Conservation (phyloP, 2,888 invertebrate species). For the Geophilus truncorum region DNA sequence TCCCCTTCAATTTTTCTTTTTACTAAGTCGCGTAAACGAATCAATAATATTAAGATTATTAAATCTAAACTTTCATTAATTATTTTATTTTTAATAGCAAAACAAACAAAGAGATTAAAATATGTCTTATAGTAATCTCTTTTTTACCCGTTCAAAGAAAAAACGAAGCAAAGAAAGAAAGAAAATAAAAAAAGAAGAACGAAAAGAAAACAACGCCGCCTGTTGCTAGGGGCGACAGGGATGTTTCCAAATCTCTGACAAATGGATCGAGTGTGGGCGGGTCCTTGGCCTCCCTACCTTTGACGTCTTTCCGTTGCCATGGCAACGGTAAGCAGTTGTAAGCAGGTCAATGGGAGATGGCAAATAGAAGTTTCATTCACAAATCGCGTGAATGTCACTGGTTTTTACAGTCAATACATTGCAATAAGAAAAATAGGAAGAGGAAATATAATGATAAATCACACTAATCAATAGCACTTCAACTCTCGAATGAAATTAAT, state of each 20-base stretch:
- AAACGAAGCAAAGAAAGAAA: too few relatives aligned
- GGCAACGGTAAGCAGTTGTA: background rate
- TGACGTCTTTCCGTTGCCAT: background rate
- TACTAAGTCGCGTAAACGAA: too few relatives aligned
- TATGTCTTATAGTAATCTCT: too few relatives aligned
- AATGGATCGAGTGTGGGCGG: background rate
- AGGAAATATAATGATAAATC: background rate
- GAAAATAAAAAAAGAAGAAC: background rate
- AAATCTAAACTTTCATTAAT: too few relatives aligned
- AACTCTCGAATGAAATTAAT: background rate
- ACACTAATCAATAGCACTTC: background rate
- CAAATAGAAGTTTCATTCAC: slow-evolving; percentile 1
- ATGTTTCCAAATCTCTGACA: slow-evolving; percentile 1
- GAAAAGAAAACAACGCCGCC: background rate
- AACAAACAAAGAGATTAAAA: too few relatives aligned
- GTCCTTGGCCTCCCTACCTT: background rate
- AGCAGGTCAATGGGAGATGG: slow-evolving; percentile 2
- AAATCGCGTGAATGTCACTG: background rate
- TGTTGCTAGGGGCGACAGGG: background rate
- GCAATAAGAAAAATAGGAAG: background rate
- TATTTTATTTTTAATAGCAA: too few relatives aligned
- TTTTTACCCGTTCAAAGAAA: too few relatives aligned
- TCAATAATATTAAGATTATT: too few relatives aligned
- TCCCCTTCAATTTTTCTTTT: too few relatives aligned
- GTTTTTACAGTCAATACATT: background rate